Evolutionary conservation across 1,140 invertebrate genomes (phyloP), one percentile per base, ranked within the genome.

Genomic region (Sarcophaga bullata): DNA sequence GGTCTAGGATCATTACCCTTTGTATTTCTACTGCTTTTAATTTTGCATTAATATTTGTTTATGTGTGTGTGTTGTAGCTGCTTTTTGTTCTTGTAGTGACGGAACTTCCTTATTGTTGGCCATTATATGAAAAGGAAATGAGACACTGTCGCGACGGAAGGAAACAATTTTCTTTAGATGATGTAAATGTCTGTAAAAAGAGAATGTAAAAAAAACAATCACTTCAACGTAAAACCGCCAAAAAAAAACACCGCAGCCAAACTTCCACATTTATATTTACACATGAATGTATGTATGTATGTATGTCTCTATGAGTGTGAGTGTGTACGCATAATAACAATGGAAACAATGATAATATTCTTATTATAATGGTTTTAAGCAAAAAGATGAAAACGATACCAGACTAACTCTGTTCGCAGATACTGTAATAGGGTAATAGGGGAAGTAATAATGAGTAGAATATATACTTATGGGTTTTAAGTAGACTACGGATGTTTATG

Each of bases 81-180:
- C n/a, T n/a, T n/a, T n/a, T n/a, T n/a, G n/a, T n/a, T n/a, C n/a
- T 37, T 52, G 75, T 50, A 78, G 75, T 78, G 19, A 17, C 75
- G 75, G 75, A 78, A 78, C 75, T 78, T 78, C 75, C 75, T 78
- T 78, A 78, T 78, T 78, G 75, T 78, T 50, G n/a, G 75, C 75
- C 50, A 78, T 78, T 78, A 78, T 37, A 37, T 78, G n/a, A 78
- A 78, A 78, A 78, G 75, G 75, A 78, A 78, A 78, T 78, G 75
- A 78, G 75, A 48, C 75, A 78, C 48, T 78, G 75, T 78, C 50
- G 75, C 75, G 75, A 50, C 75, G 75, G 75, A 78, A 78, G 75
- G 75, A 78, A 78, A 78, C 50, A 78, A 78, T 78, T 78, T 78
- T 78, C 75, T 78, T 48, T 78, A 78, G 75, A 78, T 37, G 25